Base-by-base conservation (phyloP, 2,888 invertebrate genomes). In the Drosophila nigritarsus region DNA sequence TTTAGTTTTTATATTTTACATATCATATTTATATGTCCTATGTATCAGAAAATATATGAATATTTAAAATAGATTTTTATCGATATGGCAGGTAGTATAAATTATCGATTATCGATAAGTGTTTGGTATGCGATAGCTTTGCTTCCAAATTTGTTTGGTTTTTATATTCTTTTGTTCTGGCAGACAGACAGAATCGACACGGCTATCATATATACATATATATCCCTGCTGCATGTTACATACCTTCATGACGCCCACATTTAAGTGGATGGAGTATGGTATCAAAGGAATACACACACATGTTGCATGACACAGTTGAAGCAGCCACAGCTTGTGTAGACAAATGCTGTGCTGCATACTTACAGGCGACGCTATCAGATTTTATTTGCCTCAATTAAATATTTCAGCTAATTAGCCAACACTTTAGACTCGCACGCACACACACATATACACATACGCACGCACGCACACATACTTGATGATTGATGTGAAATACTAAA, bases 351-450 rank as follows among this genome's bases (percentile, higher is more conserved):
- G 67, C 48, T 65, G 72, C 78, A 77, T 81, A 77, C 67, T 80
- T 83, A 67, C 56, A 58, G 71, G 65, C 73, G 55, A n/a, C 38
- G 27, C 56, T 65, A 40, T 61, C 68, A 75, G 87, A 84, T 89
- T 89, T 89, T 84, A 79, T 85, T 82, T 79, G 77, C 79, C 62
- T 64, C 75, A 82, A 87, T 89, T 87, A 84, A 84, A 87, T 85
- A 78, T 89, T 89, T 80, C 60, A 80, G 85, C 85, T 87, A 89
- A 86, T 86, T 87, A 85, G 88, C 88, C 70, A 54, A 81, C 87
- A 87, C 89, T 88, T 88, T 65, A 40, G 83, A 76, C 48, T 50
- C 79, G 62, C 58, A 60, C 65, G 69, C 69, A 65, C 65, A 36
- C 60, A 51, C 63, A 49, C 59, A 68, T 61, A 49, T 62, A 36